A percentile compares a stretch with the other conserved stretches of the same genome.
Evolutionary conservation across 2,888 invertebrate species (phyloP).

Genomic region (Nephrotoma guestfalica): DNA sequence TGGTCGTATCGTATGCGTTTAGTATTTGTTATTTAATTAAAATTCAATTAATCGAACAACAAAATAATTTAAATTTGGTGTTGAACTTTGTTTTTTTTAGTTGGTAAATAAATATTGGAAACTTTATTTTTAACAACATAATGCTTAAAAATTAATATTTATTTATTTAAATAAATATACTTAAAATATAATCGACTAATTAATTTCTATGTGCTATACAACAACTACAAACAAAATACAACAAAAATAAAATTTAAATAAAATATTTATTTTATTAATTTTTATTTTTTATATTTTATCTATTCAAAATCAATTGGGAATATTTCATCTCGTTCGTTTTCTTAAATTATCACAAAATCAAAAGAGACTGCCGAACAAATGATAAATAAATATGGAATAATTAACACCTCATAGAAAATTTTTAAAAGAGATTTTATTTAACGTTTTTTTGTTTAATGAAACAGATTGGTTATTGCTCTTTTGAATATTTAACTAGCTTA

Average conservation of each 20-base stretch:
- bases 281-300: neutral
- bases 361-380: constrained; percentile 6
- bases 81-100: neutral
- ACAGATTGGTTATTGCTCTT: neutral
- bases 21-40: neutral
- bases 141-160: neutral
- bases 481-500: neutral
- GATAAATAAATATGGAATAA: constrained; percentile 5
- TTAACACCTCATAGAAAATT: constrained; percentile 3
- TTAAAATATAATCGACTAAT: neutral
- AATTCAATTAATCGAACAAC: neutral
- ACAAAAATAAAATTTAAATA: neutral
- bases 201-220: neutral
- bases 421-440: neutral
- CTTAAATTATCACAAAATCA: neutral
- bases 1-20: neutral
- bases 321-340: neutral
- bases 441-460: neutral
- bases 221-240: neutral
- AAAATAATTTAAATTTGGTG: neutral
- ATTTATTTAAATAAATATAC: neutral
- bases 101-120: neutral
- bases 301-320: neutral
- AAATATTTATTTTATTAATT: neutral
- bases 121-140: neutral